These are phyloP conservation scores for Sorex fumeus DNA, from an alignment of 2,113 vertebrate species.

Conservation along the genomic window DNA sequence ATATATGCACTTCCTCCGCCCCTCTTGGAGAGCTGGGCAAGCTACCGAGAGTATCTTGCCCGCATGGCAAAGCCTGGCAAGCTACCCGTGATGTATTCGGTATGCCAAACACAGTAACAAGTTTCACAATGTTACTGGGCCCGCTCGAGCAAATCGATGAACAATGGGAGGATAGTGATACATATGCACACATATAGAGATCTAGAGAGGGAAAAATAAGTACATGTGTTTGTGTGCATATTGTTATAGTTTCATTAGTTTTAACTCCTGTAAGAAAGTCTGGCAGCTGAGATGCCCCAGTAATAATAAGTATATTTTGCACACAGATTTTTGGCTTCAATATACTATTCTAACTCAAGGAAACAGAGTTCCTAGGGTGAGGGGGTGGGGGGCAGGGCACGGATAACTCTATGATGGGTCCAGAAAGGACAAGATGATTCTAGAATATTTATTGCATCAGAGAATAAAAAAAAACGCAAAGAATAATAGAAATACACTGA, in stretches of 20 bases:
- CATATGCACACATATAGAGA: neutral
- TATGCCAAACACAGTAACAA: too few species aligned
- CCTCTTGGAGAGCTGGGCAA: too few species aligned
- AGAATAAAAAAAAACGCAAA: neutral
- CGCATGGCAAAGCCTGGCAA: too few species aligned
- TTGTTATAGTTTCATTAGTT: neutral
- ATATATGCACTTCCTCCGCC: neutral
- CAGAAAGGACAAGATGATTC: neutral
- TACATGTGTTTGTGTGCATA: neutral
- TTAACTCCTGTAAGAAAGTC: neutral
- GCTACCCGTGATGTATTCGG: too few species aligned
- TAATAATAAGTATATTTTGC: neutral
- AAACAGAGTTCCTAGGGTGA: conserved; percentile 22
- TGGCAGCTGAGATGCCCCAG: neutral
- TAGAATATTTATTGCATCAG: neutral
- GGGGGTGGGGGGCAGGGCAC: too few species aligned
- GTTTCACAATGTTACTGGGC: too few species aligned
- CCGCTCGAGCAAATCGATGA: too few species aligned
- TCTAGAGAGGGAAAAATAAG: neutral
- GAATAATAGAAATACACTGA: neutral
- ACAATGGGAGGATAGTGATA: too few species aligned
- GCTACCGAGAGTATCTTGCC: too few species aligned
- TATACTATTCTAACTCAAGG: neutral
- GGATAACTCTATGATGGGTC: neutral
- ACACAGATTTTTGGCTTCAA: conserved; percentile 36